Conservation (phyloP, 1,140 invertebrate genomes). For the Dufourea novaeangliae region DNA sequence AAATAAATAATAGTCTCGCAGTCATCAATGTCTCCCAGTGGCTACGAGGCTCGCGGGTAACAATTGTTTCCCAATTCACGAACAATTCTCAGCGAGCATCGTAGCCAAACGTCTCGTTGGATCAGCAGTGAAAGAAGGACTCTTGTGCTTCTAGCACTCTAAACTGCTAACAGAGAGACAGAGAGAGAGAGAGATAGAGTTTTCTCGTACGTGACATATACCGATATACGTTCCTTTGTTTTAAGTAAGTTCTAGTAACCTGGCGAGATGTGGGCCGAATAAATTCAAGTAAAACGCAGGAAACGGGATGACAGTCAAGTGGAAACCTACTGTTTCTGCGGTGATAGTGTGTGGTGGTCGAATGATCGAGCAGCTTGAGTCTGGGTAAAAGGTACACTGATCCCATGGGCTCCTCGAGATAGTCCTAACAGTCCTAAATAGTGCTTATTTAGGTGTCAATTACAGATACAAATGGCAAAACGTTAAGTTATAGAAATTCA, state of each 20-base stretch:
- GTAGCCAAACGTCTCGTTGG: constrained; percentile 8
- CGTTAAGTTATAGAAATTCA: too few species aligned
- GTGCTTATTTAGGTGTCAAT: too few species aligned
- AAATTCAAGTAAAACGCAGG: constrained; percentile 22
- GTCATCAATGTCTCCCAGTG: constrained; percentile 31
- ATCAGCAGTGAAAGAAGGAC: constrained; percentile 20
- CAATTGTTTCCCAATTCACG: neutral
- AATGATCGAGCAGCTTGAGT: constrained; percentile 35
- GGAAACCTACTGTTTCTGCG: constrained; percentile 51
- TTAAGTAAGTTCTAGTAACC: constrained; percentile 8
- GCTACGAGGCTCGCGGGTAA: constrained; percentile 37
- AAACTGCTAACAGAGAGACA: neutral
- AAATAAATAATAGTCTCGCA: constrained; percentile 30
- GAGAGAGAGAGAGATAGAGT: neutral
- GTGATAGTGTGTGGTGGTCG: constrained; percentile 27
- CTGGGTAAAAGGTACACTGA: constrained; percentile 26
- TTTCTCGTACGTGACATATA: neutral
- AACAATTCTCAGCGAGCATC: constrained; percentile 11
- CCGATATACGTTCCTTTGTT: neutral
- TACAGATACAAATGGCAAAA: too few species aligned
- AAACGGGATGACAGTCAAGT: constrained; percentile 27
- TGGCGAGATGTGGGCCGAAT: neutral
- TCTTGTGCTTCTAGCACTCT: constrained; percentile 5
- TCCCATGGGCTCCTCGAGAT: neutral
- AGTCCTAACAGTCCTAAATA: neutral